phyloP scores from a whole-genome alignment of 2,797 vertebrate species.

The Bovichtus variegatus region DNA sequence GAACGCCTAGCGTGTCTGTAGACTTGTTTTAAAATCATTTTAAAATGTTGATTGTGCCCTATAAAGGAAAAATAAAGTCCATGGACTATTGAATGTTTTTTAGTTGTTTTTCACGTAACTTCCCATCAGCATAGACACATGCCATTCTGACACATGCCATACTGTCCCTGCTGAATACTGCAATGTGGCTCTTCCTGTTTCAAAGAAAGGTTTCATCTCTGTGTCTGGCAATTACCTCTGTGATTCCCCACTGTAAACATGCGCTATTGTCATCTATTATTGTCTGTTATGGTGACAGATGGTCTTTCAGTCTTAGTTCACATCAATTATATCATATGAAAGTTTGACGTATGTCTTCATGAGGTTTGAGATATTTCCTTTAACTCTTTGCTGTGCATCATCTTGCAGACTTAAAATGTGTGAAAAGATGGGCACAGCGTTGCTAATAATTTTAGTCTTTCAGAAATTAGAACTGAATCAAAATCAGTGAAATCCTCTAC shows the following conservation, averaged over 20 bases:
- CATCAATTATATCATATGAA: neutral
- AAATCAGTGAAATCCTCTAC: neutral
- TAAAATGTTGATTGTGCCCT: neutral
- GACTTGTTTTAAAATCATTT: neutral
- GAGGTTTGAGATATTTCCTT: neutral
- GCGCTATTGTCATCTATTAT: neutral
- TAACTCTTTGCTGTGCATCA: neutral
- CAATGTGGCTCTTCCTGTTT: slow-evolving; percentile 14
- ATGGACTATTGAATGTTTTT: neutral
- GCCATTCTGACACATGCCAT: too few species aligned
- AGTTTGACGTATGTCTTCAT: neutral
- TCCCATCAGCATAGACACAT: neutral
- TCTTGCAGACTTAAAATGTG: neutral
- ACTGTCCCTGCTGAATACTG: neutral
- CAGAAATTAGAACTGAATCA: neutral
- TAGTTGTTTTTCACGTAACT: neutral
- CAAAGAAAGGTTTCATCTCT: neutral
- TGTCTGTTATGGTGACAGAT: neutral
- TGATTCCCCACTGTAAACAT: neutral
- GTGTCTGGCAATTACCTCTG: neutral
- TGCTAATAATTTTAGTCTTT: too few species aligned
- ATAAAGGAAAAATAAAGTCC: neutral
- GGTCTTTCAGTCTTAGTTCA: neutral
- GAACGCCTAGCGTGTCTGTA: neutral
- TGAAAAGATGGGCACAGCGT: neutral